Conservation (phyloP, 2,113 vertebrate genomes). For the Sphaerodactylus townsendi region DNA sequence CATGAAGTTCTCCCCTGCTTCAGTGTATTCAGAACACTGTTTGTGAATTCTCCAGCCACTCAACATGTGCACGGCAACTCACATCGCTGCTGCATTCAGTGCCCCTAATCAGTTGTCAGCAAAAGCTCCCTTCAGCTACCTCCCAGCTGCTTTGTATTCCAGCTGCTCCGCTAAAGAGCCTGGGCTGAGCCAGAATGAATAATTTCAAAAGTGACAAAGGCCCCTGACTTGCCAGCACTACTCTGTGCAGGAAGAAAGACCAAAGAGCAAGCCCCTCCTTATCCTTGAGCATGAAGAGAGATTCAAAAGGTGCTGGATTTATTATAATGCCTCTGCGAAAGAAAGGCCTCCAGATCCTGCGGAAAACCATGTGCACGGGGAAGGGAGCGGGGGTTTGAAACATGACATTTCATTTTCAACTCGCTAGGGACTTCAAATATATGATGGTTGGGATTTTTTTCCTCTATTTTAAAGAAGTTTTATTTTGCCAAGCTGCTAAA, state of each 20-base stretch:
- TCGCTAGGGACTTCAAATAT: slow-evolving; percentile 14
- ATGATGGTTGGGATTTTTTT: neutral
- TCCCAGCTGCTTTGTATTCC: slow-evolving; percentile 43
- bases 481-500: slow-evolving; percentile 36
- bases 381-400: slow-evolving; percentile 40
- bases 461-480: slow-evolving; percentile 7
- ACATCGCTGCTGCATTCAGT: neutral
- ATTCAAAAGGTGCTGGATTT: slow-evolving; percentile 27
- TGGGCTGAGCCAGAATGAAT: neutral
- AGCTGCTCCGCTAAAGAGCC: slow-evolving; percentile 11
- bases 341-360: slow-evolving; percentile 35
- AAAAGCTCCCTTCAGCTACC: slow-evolving; percentile 29
- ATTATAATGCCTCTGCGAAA: neutral
- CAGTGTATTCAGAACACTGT: neutral
- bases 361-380: neutral
- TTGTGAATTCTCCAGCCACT: slow-evolving; percentile 5
- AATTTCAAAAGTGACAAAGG: slow-evolving; percentile 17
- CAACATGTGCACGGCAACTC: neutral
- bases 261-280: neutral
- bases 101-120: slow-evolving; percentile 24
- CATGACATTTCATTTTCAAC: slow-evolving; percentile 36
- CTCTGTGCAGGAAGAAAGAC: neutral
- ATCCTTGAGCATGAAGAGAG: neutral
- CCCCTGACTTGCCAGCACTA: neutral
- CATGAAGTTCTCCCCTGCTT: neutral